Evolutionary conservation across 2,113 vertebrate species (phyloP), one percentile per base, ranked within the genome.

Genomic region (Panthera uncia): DNA sequence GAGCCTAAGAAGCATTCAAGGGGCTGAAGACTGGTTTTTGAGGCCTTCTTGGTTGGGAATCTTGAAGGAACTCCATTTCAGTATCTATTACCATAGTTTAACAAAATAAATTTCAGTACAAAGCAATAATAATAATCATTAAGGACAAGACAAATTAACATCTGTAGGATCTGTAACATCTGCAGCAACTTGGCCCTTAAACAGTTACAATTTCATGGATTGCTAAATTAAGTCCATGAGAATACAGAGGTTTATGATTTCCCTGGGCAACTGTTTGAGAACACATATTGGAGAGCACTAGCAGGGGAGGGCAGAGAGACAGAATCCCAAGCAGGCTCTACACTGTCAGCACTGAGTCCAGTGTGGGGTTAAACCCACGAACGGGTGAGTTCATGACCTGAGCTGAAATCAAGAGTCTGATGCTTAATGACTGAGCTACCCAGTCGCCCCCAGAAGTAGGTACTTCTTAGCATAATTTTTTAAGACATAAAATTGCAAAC

Each of bases 91-190:
- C 38, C 7, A 3, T 50, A 27, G 45, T 55, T 91, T 78, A 48
- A 14, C 31, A 86, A 95, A 96, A 96, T 96, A 97, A 97, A 97
- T n/a, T 50, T 23, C 36, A 92, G 48, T 76, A 66, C 41, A 95
- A 63, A 93, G 78, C 45, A 89, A 50, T 18, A 61, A 3, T 61
- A 57, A 61, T 61, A 23, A 61, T 61, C 8, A 61, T 23, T 25
- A 61, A 61, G 7, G 57, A 21, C 57, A 8, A 69, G 25, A 4
- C 19, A n/a, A 10, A 29, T 23, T 27, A 36, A 4, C 15, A 11
- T 81, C 5, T 71, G 36, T 9, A 61, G 23, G 23, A 36, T 15
- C 36, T 80, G 13, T 36, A 61, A 45, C 16, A 38, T 27, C 27
- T 66, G 12, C 45, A 33, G 31, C 21, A 55, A 48, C 36, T 23